phyloP scores from a whole-genome alignment of 92 coral and sea anemone genomes.

The Phenganax stokvisi region DNA sequence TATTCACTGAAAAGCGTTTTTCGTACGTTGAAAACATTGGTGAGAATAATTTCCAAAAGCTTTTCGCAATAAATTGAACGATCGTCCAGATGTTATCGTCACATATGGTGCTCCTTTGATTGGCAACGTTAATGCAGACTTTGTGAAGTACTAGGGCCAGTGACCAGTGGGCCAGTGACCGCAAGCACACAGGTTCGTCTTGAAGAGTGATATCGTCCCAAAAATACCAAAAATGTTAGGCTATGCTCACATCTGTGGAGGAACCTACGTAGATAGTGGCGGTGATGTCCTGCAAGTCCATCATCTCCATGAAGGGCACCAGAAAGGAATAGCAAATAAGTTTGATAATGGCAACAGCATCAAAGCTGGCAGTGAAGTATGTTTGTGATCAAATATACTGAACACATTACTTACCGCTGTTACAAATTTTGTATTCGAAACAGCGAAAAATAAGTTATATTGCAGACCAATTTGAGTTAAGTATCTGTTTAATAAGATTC shows the following conservation, averaged over 20 bases:
- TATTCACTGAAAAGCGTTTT: no score
- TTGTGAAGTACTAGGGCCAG: not conserved
- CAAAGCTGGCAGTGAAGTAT: not conserved
- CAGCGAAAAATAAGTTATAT: no score
- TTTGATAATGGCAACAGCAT: not conserved
- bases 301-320: not conserved
- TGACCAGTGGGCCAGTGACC: not conserved
- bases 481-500: no score
- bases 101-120: slow-evolving; percentile 6
- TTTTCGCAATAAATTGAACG: not conserved
- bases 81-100: not conserved
- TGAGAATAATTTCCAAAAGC: no score
- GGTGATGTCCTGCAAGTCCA: not conserved
- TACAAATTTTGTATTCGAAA: not conserved
- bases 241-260: not conserved
- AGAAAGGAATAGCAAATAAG: not conserved
- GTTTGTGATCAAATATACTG: not conserved
- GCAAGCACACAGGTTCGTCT: not conserved
- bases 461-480: no score
- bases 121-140: not conserved
- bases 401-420: not conserved
- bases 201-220: not conserved
- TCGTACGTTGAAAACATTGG: no score
- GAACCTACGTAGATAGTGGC: not conserved
- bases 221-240: not conserved